A percentile compares a stretch with the other conserved stretches of the same genome.
phyloP scores from a whole-genome alignment of 1,140 invertebrate species.

The Drosophila tani region DNA sequence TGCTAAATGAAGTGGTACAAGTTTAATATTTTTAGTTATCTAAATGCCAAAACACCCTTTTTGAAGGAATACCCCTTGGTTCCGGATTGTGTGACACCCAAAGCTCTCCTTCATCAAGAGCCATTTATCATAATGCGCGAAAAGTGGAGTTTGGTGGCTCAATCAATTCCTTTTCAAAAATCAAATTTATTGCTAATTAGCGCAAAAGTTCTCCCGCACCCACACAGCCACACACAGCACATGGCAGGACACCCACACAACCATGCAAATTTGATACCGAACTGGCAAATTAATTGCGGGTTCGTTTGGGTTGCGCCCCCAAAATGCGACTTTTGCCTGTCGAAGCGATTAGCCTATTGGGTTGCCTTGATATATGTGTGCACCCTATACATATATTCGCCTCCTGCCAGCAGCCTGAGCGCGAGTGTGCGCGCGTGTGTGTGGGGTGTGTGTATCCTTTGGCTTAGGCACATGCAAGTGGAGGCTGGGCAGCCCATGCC shows the following conservation, averaged over 20 bases:
- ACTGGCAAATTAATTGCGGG: conserved; percentile 76
- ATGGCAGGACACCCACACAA: conserved; percentile 23
- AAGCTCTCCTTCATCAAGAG: conserved; percentile 21
- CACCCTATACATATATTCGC: conserved; percentile 9
- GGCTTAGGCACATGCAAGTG: conserved; percentile 53
- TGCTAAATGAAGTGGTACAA: neutral
- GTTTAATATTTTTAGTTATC: neutral
- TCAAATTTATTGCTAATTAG: conserved; percentile 77
- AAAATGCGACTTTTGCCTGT: conserved; percentile 57
- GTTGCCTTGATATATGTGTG: conserved; percentile 52
- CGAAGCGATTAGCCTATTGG: conserved; percentile 65
- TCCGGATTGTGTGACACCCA: conserved; percentile 38
- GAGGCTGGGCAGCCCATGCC: conserved; percentile 4
- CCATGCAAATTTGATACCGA: conserved; percentile 74
- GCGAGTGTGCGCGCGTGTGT: conserved; percentile 7
- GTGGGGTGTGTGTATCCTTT: conserved; percentile 12
- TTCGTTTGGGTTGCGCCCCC: conserved; percentile 58
- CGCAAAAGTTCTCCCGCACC: conserved; percentile 32
- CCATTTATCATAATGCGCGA: conserved; percentile 55
- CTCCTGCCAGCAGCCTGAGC: conserved; percentile 44
- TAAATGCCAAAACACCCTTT: neutral
- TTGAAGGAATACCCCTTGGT: neutral
- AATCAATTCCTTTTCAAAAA: conserved; percentile 66
- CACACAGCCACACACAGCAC: conserved; percentile 18
- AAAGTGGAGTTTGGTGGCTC: conserved; percentile 35